A percentile compares a stretch with the other conserved stretches of the same genome.
Conservation (phyloP, 1,140 invertebrate genomes). For the Xylocopa sonorina region DNA sequence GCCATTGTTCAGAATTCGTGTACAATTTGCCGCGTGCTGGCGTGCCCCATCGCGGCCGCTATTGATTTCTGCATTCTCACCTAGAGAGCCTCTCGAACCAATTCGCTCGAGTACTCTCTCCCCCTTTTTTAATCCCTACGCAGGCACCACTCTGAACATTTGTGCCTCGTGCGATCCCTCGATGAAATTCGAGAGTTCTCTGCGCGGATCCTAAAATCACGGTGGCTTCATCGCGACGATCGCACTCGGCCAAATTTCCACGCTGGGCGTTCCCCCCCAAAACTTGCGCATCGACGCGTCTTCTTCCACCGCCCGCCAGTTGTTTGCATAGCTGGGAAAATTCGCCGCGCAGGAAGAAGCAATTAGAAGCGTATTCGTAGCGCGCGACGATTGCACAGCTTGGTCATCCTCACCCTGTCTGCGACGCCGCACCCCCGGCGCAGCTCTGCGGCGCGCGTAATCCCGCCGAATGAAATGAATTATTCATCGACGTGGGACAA, state of each 20-base stretch:
- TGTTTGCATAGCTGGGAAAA: conserved; percentile 20
- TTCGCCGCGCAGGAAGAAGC: conserved; percentile 11
- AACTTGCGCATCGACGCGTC: not conserved
- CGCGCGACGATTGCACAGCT: conserved; percentile 27
- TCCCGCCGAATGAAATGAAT: conserved; percentile 77
- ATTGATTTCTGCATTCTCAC: conserved; percentile 43
- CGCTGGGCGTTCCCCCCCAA: not conserved
- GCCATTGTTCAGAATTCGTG: conserved; percentile 45
- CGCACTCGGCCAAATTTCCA: not conserved
- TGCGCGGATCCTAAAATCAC: not conserved
- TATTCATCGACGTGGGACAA: conserved; percentile 72
- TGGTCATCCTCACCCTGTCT: not conserved
- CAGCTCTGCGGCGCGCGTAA: conserved; percentile 46
- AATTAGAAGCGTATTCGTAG: conserved; percentile 41
- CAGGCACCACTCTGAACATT: not conserved
- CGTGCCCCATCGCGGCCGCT: conserved; percentile 12
- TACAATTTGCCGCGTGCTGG: conserved; percentile 31
- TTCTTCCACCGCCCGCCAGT: not conserved
- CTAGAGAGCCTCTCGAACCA: conserved; percentile 31
- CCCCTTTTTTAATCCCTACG: not conserved
- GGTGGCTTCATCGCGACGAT: no score
- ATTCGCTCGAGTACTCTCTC: not conserved
- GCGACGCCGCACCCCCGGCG: not conserved
- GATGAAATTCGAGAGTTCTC: not conserved
- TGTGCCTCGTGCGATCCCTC: not conserved